These are phyloP conservation scores for Panulirus ornatus DNA, from an alignment of 1,140 invertebrate species.

Conservation along the genomic window DNA sequence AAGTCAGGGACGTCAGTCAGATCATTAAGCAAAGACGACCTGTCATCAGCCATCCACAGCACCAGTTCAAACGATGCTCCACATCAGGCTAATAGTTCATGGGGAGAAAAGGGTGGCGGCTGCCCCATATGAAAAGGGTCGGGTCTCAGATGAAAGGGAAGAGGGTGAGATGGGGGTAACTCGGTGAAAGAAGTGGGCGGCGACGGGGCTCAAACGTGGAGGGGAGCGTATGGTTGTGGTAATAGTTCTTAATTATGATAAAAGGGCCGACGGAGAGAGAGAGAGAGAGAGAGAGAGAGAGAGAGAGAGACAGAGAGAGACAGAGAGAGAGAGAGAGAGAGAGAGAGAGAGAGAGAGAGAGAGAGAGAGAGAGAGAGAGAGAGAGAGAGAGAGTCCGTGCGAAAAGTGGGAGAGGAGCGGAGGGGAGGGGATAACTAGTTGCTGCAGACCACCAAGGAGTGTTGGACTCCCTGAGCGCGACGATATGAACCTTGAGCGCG, in stretches of 20 bases:
- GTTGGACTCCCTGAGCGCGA: no score
- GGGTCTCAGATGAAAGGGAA: background rate
- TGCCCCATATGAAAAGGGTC: no score
- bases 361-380: background rate
- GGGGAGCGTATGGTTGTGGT: background rate
- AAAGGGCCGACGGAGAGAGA: background rate
- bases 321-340: slow-evolving; percentile 11
- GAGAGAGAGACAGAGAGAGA: background rate
- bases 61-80: background rate
- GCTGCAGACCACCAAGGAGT: no score
- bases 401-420: background rate
- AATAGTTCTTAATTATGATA: slow-evolving; percentile 6
- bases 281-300: background rate
- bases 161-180: background rate
- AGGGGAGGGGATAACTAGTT: no score
- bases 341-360: background rate
- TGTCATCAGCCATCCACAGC: no score
- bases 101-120: background rate
- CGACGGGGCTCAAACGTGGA: background rate
- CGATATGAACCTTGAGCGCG: no score
- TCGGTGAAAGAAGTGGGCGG: background rate
- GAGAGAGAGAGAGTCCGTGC: no score
- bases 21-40: no score
- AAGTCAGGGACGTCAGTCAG: no score
- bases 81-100: background rate